A percentile compares a stretch with the other conserved stretches of the same genome.
Conservation (phyloP, 53 echinoderm and acorn worm species). For the Holothuria leucospilota region DNA sequence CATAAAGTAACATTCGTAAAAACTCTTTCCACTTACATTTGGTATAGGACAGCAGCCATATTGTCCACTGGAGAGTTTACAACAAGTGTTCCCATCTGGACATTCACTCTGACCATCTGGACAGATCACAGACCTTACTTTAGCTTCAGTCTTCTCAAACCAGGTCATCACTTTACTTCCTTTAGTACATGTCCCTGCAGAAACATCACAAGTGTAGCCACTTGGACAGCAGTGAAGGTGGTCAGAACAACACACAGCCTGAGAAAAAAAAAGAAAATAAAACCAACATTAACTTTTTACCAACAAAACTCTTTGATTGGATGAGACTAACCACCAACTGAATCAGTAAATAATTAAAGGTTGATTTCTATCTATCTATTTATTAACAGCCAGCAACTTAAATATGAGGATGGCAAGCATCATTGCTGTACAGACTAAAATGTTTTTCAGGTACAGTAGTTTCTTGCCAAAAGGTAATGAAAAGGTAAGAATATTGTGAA, state of each 20-base stretch:
- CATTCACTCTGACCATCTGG: conserved; percentile 1
- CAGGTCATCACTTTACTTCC: conserved; percentile 53
- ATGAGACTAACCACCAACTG: no score
- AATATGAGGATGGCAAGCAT: no score
- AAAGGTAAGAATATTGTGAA: no score
- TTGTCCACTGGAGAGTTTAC: conserved; percentile 45
- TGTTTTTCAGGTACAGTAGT: no score
- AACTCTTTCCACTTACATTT: conserved; percentile 37
- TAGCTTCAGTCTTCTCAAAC: conserved; percentile 39
- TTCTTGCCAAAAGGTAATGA: no score
- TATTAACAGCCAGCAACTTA: no score
- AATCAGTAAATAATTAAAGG: no score
- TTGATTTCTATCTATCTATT: no score
- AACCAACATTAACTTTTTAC: no score
- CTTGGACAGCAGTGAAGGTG: conserved; percentile 28
- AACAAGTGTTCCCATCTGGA: conserved; percentile 69
- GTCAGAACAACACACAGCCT: conserved; percentile 80
- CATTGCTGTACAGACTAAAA: no score
- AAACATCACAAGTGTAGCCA: conserved; percentile 27
- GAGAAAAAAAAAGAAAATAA: not conserved
- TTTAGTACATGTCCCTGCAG: conserved; percentile 34
- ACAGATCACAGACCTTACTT: conserved; percentile 22
- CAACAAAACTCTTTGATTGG: no score
- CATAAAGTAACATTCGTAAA: no score
- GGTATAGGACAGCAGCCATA: conserved; percentile 81